Conservation (phyloP, 2,113 vertebrate genomes). For the Lamprotornis superbus region DNA sequence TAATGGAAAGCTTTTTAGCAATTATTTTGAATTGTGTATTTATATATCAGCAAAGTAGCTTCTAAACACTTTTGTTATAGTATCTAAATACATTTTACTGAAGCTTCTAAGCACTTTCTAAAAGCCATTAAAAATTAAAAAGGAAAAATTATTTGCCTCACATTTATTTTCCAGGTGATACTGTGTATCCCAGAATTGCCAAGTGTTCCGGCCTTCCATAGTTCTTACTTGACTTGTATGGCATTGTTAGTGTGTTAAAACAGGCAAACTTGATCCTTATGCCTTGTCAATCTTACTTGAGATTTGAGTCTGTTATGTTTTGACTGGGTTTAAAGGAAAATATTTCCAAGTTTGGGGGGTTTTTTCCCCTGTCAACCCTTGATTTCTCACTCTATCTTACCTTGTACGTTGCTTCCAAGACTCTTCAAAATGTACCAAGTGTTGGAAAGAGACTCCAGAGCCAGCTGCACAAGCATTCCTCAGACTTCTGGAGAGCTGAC, state of each 20-base stretch:
- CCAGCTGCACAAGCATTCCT: background rate
- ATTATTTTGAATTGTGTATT: background rate
- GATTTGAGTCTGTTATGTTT: background rate
- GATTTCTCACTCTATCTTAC: background rate
- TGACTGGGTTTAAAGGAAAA: background rate
- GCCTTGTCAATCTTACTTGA: background rate
- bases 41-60: background rate
- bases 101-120: background rate
- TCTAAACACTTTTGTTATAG: background rate
- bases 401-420: background rate
- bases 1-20: background rate
- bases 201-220: background rate
- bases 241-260: background rate
- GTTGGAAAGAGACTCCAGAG: background rate
- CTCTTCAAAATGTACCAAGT: background rate
- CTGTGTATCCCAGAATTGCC: background rate
- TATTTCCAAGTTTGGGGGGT: background rate
- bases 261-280: background rate
- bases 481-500: background rate
- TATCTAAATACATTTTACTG: background rate
- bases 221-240: background rate
- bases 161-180: background rate
- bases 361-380: background rate
- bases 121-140: background rate
- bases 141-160: background rate